Conservation (phyloP, 2,797 vertebrate genomes). For the Gymnoscopelus braueri region DNA sequence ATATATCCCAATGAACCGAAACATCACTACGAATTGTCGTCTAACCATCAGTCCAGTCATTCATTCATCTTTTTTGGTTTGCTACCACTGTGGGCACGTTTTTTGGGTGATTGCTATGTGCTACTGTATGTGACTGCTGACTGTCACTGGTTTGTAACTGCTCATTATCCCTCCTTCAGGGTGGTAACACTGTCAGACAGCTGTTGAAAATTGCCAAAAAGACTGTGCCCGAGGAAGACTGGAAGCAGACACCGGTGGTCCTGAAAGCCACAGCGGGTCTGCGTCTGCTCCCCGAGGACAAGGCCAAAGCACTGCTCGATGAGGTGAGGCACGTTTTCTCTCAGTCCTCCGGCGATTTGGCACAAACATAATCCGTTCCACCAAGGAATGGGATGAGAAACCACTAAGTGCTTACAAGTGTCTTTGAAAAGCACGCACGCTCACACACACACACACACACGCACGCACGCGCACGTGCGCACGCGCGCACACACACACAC, state of each 20-base stretch:
- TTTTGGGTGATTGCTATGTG: constrained; percentile 1
- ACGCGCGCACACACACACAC: constrained; percentile 11
- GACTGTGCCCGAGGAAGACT: constrained; percentile 88
- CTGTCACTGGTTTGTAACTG: constrained; percentile 3
- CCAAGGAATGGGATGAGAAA: constrained; percentile 76
- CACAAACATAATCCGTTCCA: constrained; percentile 61
- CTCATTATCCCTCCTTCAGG: constrained; percentile 73
- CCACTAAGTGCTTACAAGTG: constrained; percentile 80
- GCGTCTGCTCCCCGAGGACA: constrained; percentile 88
- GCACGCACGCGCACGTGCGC: too few relatives aligned
- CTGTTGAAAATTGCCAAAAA: constrained; percentile 91
- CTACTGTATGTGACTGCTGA: not conserved
- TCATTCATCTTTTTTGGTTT: not conserved
- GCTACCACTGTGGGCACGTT: not conserved
- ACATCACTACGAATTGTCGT: constrained; percentile 5
- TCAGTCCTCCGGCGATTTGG: constrained; percentile 76
- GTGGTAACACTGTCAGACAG: constrained; percentile 87
- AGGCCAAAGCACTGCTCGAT: constrained; percentile 88
- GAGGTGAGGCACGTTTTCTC: constrained; percentile 83
- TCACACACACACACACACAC: too few relatives aligned
- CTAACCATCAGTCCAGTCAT: not conserved
- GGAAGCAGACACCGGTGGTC: constrained; percentile 92
- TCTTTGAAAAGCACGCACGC: constrained; percentile 56
- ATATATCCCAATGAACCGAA: not conserved
- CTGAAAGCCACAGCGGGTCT: constrained; percentile 96